phyloP scores from a whole-genome alignment of 2,888 invertebrate genomes.

The Drosophila eohydei region DNA sequence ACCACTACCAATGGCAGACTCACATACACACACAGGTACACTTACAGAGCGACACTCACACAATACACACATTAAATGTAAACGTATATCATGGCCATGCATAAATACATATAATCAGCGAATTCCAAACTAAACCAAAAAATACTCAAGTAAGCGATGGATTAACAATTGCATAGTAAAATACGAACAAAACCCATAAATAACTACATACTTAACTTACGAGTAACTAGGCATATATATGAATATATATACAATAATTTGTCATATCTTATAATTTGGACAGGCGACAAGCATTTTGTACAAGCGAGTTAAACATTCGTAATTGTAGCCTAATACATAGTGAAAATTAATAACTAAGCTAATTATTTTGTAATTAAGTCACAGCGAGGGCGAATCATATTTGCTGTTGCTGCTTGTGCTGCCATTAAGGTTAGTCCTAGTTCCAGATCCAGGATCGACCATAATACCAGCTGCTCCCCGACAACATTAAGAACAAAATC shows the following conservation, averaged over 20 bases:
- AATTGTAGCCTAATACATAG: conserved; percentile 45
- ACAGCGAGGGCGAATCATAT: conserved; percentile 34
- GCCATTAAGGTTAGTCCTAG: conserved; percentile 33
- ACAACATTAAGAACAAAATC: not conserved
- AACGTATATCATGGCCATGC: conserved; percentile 76
- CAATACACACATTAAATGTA: conserved; percentile 60
- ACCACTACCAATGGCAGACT: conserved; percentile 56
- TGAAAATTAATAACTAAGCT: conserved; percentile 54
- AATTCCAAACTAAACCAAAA: conserved; percentile 76
- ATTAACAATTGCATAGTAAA: conserved; percentile 59
- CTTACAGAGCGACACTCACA: conserved; percentile 30
- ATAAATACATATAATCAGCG: conserved; percentile 72
- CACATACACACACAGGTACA: conserved; percentile 19
- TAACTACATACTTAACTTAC: conserved; percentile 27
- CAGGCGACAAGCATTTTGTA: conserved; percentile 29
- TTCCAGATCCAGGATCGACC: conserved; percentile 11
- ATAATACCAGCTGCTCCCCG: conserved; percentile 15
- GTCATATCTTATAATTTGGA: conserved; percentile 52
- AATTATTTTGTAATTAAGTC: conserved; percentile 68
- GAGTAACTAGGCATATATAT: conserved; percentile 30
- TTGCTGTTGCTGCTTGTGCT: conserved; percentile 10
- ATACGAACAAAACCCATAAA: conserved; percentile 35
- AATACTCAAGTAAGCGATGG: conserved; percentile 70
- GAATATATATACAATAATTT: conserved; percentile 35
- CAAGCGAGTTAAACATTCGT: conserved; percentile 36